Conservation (phyloP, 2,113 vertebrate genomes). For the Spea bombifrons region DNA sequence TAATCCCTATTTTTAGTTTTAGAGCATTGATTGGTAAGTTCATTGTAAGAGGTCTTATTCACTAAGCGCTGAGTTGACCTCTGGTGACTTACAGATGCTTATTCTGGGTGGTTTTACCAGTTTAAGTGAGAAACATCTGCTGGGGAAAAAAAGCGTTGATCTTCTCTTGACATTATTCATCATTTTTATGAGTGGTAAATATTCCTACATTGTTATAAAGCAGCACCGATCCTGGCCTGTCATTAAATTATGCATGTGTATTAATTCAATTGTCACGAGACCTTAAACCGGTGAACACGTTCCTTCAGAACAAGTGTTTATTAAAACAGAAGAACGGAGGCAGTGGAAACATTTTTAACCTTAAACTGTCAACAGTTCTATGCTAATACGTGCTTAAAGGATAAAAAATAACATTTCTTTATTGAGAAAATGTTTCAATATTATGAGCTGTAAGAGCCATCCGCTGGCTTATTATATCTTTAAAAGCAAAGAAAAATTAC, state of each 20-base stretch:
- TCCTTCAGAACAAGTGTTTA: background rate
- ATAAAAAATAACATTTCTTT: background rate
- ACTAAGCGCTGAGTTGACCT: no score
- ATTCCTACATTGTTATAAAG: background rate
- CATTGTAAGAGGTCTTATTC: no score
- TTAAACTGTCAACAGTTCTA: background rate
- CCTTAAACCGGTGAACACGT: background rate
- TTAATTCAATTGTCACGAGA: background rate
- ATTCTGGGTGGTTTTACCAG: background rate
- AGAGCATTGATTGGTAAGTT: no score
- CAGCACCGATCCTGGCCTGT: background rate
- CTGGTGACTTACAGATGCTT: background rate
- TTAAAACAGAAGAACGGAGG: background rate
- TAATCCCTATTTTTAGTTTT: no score
- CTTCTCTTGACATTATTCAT: background rate
- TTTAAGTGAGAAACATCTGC: background rate
- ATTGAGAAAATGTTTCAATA: background rate
- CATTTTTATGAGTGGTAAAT: background rate
- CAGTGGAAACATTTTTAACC: background rate
- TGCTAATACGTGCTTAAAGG: background rate
- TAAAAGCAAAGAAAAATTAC: no score
- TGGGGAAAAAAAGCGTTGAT: background rate
- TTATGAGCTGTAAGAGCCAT: background rate
- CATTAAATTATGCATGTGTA: background rate
- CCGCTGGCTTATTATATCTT: background rate